Evolutionary conservation across 2,113 vertebrate species (phyloP), one percentile per base, ranked within the genome.

Genomic region (Melierax canorus): DNA sequence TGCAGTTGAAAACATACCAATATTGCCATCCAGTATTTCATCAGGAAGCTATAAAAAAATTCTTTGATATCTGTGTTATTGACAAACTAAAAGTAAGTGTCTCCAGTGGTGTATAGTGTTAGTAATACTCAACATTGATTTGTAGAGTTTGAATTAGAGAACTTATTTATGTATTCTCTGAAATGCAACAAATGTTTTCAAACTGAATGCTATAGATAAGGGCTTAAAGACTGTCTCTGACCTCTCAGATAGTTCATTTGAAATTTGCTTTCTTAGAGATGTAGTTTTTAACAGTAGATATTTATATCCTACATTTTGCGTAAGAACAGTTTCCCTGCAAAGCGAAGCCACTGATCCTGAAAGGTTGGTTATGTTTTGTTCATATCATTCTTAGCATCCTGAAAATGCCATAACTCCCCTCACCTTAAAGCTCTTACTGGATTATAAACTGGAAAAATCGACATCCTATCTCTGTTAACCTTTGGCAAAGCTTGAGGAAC

Each of bases 381-480:
- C 75, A 27, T 86, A 81, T 95, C 87, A 94, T 76, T 90, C 39
- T 90, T 87, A 77, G 94, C 80, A 95, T 86, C 90, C 89, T 88
- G 91, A 92, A 96, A 97, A 97, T 92, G 64, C 81, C 85, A 88
- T 97, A 94, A 95, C 79, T 96, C 95, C 75, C 41, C 56, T 93
- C 68, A 92, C 96, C 93, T 95, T 95, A 92, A 88, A 85, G 76
- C 66, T 88, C 60, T 89, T 92, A 92, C 96, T 97, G 90, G 97
- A 98, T 98, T 98, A 98, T 97, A 98, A 98, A 97, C 94, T 96
- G 86, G 82, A 98, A 97, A 97, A 98, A 98, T 92, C 95, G 96
- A 96, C 94, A 96, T 97, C 95, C 94, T 94, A 94, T 98, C 97
- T 98, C 95, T 97, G 85, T 97, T 99, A 98, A 99, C 98, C 98